Base-by-base conservation (phyloP, 2,797 vertebrate species). In the Ceryle rudis region DNA sequence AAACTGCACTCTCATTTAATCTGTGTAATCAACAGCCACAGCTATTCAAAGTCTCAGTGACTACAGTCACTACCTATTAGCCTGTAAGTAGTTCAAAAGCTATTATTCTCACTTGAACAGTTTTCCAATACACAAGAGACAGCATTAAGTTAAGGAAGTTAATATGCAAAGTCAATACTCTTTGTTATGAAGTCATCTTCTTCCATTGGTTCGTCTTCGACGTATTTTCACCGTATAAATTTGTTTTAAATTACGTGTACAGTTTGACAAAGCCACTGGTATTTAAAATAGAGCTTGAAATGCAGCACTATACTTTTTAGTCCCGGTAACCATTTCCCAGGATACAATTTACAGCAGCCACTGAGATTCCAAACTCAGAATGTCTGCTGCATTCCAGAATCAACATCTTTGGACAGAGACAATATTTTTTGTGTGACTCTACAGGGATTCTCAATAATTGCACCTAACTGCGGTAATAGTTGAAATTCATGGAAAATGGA, bases 371-470 rank as follows among this genome's bases (percentile, higher is more conserved):
- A 93, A 90, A 93, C 89, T 41, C 94, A 66, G 85, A 80, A 61
- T 65, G 88, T 95, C 88, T 67, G 91, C 88, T 86, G 28, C 91
- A 91, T 90, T 94, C 80, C 74, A 91, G 89, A 96, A 94, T 95
- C 95, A 96, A 97, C 94, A 96, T 80, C 95, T 93, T 95, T 94
- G 90, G 88, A 77, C 52, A 71, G 92, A 93, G 78, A 95, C 94
- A 95, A 94, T 86, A 95, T 77, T 96, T 90, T 94, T 96, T 93
- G 93, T 96, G 54, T 0, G 0, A 67, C 93, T 95, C 94, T 93
- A 95, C 94, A 80, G 96, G 96, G 93, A 95, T 95, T 81, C 96
- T 92, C 88, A 90, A 86, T 96, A 97, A 95, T 96, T 96, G 94
- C 93, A 90, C 95, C 94, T 95, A 95, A 92, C 83, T 86, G 78